Percentiles rank a stretch among this genome's conserved stretches.
Evolutionary conservation across 2,113 vertebrate species (phyloP).

Genomic region (Pardalotus punctatus): DNA sequence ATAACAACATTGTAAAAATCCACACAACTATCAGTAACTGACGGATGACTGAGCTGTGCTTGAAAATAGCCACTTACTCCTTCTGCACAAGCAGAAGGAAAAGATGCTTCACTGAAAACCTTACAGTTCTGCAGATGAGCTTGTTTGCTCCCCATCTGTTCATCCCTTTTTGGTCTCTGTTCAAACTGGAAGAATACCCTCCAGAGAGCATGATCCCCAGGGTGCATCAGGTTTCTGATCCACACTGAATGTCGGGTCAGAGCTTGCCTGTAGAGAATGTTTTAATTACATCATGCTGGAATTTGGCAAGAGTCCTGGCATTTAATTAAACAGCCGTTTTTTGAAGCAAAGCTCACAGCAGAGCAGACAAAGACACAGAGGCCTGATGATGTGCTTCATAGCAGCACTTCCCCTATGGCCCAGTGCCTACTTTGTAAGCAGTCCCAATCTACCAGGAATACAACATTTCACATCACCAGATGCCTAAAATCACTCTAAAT

Average conservation of each 20-base stretch:
- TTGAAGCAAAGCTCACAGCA: background rate
- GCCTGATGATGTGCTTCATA: background rate
- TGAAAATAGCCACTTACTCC: background rate
- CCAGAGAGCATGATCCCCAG: fast-evolving
- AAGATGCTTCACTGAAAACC: background rate
- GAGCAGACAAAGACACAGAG: background rate
- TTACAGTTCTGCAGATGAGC: background rate
- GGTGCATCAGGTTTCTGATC: slow-evolving; percentile 7
- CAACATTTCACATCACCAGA: background rate
- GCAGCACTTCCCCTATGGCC: background rate
- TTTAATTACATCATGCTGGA: slow-evolving; percentile 18
- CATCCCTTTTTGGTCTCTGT: background rate
- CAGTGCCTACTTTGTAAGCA: background rate
- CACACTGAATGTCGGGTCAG: background rate
- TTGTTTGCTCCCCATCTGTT: background rate
- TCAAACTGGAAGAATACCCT: background rate
- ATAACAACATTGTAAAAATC: background rate
- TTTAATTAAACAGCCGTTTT: slow-evolving; percentile 1
- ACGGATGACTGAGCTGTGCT: background rate
- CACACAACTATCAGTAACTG: background rate
- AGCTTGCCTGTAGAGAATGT: background rate
- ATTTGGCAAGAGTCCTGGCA: background rate
- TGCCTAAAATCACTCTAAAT: background rate
- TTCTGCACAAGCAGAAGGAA: background rate
- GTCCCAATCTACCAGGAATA: background rate